Conservation (phyloP, 2,113 vertebrate genomes). For the Pelmatolapia mariae region DNA sequence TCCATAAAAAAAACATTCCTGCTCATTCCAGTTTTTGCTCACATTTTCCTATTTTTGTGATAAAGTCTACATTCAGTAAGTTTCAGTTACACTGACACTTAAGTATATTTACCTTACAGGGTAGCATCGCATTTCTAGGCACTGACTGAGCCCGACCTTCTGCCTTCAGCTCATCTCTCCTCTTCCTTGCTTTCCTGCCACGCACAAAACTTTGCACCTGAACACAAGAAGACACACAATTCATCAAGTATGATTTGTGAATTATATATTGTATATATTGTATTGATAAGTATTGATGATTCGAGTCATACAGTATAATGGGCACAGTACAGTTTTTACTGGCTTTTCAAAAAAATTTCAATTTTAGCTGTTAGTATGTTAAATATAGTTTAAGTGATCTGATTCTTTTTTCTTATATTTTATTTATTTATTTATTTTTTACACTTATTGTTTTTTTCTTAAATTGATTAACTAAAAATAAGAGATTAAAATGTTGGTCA, state of each 20-base stretch:
- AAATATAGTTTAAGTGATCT: neutral
- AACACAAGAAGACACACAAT: neutral
- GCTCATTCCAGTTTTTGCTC: rapidly evolving
- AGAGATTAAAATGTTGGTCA: neutral
- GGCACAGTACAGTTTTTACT: neutral
- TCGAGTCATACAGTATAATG: neutral
- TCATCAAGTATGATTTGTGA: neutral
- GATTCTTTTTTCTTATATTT: neutral
- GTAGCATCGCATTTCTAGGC: conserved; percentile 87
- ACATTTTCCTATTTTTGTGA: neutral
- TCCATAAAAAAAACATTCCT: neutral
- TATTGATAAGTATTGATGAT: neutral
- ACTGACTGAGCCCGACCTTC: conserved; percentile 92
- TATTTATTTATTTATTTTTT: neutral
- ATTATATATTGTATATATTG: neutral
- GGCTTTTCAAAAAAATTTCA: neutral
- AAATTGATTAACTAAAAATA: neutral
- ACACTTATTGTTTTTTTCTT: neutral
- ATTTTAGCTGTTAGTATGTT: neutral
- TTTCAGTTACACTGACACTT: neutral
- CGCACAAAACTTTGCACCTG: conserved; percentile 88
- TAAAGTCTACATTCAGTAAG: neutral
- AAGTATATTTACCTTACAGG: conserved; percentile 54
- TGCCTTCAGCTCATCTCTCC: conserved; percentile 89
- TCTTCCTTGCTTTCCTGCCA: conserved; percentile 90